Percentiles rank a stretch among this genome's conserved stretches.
These are phyloP conservation scores for Turdus rufiventris DNA, from an alignment of 2,113 vertebrate genomes.

Conservation along the genomic window DNA sequence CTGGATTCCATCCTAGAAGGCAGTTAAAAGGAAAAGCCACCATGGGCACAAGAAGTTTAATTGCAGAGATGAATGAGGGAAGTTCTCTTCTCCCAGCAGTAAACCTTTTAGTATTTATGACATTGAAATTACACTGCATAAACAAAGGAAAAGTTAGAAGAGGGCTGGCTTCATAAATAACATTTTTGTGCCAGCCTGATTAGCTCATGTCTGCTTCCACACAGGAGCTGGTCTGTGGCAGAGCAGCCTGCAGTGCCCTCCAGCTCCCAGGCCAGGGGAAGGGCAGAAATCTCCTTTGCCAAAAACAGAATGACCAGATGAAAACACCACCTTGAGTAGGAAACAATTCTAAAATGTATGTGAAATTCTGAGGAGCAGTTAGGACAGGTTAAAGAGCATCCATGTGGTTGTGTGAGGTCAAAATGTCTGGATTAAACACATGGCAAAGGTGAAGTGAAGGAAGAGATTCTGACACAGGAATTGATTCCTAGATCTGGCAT, in stretches of 20 bases:
- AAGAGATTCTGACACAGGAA: background rate
- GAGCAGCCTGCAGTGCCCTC: background rate
- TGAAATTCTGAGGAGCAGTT: background rate
- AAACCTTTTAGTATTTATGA: conserved; percentile 73
- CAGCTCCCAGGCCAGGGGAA: background rate
- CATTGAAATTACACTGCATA: conserved; percentile 64
- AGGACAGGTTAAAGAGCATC: background rate
- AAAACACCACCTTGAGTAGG: background rate
- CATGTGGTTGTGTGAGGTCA: background rate
- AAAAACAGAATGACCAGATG: conserved; percentile 5
- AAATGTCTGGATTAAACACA: accelerated
- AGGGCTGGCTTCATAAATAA: conserved; percentile 56
- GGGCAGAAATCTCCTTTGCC: background rate
- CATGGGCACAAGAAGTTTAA: conserved; percentile 39
- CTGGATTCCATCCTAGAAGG: conserved; percentile 68
- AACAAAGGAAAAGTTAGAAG: conserved; percentile 63
- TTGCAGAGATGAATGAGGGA: conserved; percentile 68
- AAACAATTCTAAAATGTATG: background rate
- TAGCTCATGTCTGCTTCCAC: conserved; percentile 37
- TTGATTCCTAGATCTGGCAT: background rate
- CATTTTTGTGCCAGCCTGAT: conserved; percentile 38
- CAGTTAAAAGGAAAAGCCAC: conserved; percentile 63
- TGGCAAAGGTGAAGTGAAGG: background rate
- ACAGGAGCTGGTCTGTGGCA: background rate
- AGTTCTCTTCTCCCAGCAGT: conserved; percentile 63